These are phyloP conservation scores for Aegotheles bennettii DNA, from an alignment of 2,113 vertebrate genomes.

Conservation along the genomic window DNA sequence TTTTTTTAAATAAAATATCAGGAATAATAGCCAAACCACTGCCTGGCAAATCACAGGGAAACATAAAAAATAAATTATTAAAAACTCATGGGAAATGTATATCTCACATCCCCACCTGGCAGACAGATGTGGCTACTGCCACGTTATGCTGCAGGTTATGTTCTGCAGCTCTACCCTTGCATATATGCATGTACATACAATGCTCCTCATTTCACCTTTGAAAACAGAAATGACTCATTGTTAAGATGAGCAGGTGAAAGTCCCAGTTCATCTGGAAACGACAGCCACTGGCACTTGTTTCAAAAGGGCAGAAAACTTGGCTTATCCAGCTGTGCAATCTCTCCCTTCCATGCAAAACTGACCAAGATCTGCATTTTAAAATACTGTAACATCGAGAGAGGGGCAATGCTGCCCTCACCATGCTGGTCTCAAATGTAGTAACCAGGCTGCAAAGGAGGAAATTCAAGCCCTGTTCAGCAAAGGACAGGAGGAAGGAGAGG, in stretches of 20 bases:
- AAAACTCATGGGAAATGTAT: not conserved
- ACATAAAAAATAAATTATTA: not conserved
- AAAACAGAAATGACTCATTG: not conserved
- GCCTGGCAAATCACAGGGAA: not conserved
- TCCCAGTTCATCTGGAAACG: not conserved
- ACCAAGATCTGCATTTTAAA: not conserved
- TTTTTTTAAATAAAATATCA: not conserved
- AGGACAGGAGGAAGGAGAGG: not conserved
- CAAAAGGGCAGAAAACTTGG: not conserved
- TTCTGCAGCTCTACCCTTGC: not conserved
- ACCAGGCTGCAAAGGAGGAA: not conserved
- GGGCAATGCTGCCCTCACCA: not conserved
- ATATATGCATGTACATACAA: not conserved
- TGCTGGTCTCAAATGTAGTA: fast-evolving
- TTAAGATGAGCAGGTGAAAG: not conserved
- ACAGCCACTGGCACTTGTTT: not conserved
- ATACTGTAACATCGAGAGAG: fast-evolving
- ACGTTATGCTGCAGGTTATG: not conserved
- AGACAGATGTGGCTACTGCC: not conserved
- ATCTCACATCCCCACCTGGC: not conserved
- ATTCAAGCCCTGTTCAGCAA: not conserved
- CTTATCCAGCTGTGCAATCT: not conserved
- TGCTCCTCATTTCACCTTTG: not conserved
- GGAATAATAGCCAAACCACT: not conserved
- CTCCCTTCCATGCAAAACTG: not conserved